A percentile compares a stretch with the other conserved stretches of the same genome.
Evolutionary conservation across 2,888 invertebrate species (phyloP).

Genomic region (Penaeus monodon): DNA sequence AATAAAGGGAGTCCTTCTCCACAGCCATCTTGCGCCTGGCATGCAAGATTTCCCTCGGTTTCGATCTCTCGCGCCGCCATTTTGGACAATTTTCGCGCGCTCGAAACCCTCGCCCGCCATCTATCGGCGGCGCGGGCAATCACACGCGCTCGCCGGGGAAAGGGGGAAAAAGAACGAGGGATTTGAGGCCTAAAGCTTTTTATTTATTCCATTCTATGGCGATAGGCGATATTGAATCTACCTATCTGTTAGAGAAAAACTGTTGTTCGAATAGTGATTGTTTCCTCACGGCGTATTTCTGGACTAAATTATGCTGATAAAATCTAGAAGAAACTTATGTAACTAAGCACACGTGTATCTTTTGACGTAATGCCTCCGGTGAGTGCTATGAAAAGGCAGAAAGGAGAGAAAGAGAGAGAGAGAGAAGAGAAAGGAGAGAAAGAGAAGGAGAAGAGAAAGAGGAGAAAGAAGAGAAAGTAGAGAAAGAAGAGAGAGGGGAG

Average conservation of each 20-base stretch:
- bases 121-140: background rate
- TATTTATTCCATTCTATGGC: no score
- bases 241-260: no score
- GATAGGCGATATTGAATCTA: no score
- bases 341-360: background rate
- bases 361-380: background rate
- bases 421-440: background rate
- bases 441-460: background rate
- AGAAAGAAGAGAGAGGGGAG: background rate
- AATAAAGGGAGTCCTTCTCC: background rate
- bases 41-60: background rate
- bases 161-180: no score
- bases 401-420: conserved; percentile 5
- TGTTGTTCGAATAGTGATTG: no score
- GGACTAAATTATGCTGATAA: no score
- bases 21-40: conserved; percentile 16
- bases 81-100: conserved; percentile 51
- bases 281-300: no score
- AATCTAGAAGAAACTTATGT: no score
- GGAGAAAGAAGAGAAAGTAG: background rate
- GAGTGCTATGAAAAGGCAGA: background rate
- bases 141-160: background rate
- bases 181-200: no score
- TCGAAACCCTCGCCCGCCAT: conserved; percentile 15
- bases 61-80: conserved; percentile 44